phyloP scores from a whole-genome alignment of 37 sponge, comb jelly and placozoan species.

The Aplysina aerophoba region DNA sequence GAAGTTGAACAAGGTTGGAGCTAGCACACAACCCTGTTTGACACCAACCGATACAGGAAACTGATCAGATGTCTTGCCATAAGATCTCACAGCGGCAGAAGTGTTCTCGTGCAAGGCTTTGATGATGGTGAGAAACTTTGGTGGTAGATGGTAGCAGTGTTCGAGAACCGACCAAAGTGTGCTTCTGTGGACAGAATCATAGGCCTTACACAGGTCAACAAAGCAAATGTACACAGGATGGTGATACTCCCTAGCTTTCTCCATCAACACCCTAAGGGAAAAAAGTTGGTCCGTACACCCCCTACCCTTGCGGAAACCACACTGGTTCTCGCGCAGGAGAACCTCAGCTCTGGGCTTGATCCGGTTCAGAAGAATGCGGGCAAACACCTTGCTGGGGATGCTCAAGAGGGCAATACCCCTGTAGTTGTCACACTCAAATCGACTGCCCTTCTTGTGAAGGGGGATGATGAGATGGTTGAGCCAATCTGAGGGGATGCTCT shows the following conservation, averaged over 20 bases:
- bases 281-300: constrained; percentile 24
- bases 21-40: constrained; percentile 27
- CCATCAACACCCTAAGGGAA: constrained; percentile 15
- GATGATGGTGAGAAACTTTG: constrained; percentile 9
- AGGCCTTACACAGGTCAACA: constrained; percentile 35
- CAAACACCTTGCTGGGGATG: constrained; percentile 20
- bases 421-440: constrained; percentile 18
- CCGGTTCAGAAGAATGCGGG: constrained; percentile 7
- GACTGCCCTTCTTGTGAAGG: constrained; percentile 21
- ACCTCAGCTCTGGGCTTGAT: constrained; percentile 9
- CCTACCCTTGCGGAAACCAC: background rate
- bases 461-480: background rate
- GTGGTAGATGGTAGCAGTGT: constrained; percentile 19
- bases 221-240: constrained; percentile 14
- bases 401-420: constrained; percentile 15
- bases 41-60: constrained; percentile 20
- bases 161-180: constrained; percentile 15
- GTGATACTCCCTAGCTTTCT: constrained; percentile 16
- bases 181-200: constrained; percentile 4
- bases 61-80: constrained; percentile 17
- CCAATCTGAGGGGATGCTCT: constrained; percentile 18
- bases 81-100: constrained; percentile 12
- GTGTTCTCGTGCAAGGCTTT: constrained; percentile 11
- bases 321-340: constrained; percentile 26
- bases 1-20: constrained; percentile 19